Evolutionary conservation across 1,140 invertebrate species (phyloP), one percentile per base, ranked within the genome.

Genomic region (Ostrea denselamellosa): DNA sequence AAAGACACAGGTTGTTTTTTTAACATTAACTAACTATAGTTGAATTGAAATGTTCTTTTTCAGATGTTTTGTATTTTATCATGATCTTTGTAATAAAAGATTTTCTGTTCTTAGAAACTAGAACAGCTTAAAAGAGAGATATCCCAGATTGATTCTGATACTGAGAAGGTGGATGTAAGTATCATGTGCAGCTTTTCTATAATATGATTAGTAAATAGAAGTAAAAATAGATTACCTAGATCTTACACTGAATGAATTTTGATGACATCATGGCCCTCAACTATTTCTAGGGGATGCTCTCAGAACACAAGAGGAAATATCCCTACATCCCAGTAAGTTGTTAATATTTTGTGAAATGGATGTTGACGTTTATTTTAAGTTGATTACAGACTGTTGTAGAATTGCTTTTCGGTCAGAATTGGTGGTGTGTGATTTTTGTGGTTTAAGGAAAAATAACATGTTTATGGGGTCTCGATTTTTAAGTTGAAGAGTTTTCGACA

Each of bases 121-220:
- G 93, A 94, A 25, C 90, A 93, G 84, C 83, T 94, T 77, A 92
- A 89, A 52, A 88, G 90, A 77, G 92, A 94, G 68, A 85, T 94
- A 10, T 86, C 90, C 17, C 85, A 93, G 7, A 87, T 94, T 68
- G 92, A 95, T 87, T 91, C 94, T 58, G 94, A 95, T 88, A 88
- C 89, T 44, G 87, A 91, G 52, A 92, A 87, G 90, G 91, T 91
- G 25, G 91, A 91, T 85, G 92, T 93, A 85, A 77, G 68, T 77
- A 62, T 17, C 22, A 62, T 7, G 17, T 58, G 4, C 12, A 58
- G 12, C 8, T 62, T 62, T 17, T n/a, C 5, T 62, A 19, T 10
- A 8, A 19, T 62, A 19, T 56, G 54, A 62, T 62, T 62, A 19
- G 14, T 62, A n/a, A 58, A 19, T n/a, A 62, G 17, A 2, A 56